A percentile compares a stretch with the other conserved stretches of the same genome.
phyloP scores from a whole-genome alignment of 2,113 vertebrate genomes.

The Calyptomena viridis region DNA sequence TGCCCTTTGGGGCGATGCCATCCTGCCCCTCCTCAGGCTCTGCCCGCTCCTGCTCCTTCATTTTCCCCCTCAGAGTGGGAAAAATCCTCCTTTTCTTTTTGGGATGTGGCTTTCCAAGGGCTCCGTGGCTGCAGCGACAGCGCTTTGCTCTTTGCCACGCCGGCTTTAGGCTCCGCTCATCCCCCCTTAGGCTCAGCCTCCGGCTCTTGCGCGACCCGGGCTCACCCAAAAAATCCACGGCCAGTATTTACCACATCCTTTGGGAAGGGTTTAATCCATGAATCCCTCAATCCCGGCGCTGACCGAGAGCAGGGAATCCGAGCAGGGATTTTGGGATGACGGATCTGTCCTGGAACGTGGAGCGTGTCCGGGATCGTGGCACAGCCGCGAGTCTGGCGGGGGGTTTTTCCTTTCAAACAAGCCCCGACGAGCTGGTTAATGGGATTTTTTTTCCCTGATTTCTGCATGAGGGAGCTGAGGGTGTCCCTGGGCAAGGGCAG shows the following conservation, averaged over 20 bases:
- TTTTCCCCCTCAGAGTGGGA: fast-evolving
- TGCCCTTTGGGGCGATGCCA: neutral
- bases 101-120: neutral
- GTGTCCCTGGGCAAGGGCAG: fast-evolving
- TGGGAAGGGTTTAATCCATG: neutral
- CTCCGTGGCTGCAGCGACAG: neutral
- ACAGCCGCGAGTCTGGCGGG: fast-evolving
- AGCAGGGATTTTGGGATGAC: neutral
- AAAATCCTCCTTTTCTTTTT: neutral
- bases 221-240: neutral
- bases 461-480: fast-evolving
- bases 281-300: neutral
- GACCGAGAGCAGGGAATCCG: neutral
- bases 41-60: neutral
- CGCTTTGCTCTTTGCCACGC: neutral
- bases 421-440: neutral
- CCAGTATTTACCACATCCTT: fast-evolving
- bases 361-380: neutral
- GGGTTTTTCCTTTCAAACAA: neutral
- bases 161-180: neutral
- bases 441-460: fast-evolving
- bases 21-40: neutral
- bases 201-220: fast-evolving
- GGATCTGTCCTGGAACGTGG: neutral
- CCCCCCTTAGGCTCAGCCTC: neutral